phyloP scores from a whole-genome alignment of 2,113 vertebrate species.

The Otocyon megalotis region DNA sequence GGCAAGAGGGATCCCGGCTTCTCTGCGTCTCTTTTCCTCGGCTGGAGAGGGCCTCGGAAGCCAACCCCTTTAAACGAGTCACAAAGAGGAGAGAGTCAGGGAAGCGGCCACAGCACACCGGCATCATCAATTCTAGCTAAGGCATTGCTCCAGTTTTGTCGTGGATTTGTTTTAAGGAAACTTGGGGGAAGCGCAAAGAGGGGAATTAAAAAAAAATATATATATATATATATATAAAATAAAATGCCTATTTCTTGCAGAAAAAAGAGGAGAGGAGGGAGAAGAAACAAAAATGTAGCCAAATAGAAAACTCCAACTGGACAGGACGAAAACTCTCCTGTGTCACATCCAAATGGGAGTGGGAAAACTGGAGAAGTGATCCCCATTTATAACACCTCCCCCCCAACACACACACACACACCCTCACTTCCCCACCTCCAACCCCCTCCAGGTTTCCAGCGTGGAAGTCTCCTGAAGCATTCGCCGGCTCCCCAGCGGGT shows the following conservation, averaged over 20 bases:
- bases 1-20: slow-evolving; percentile 31
- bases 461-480: not conserved
- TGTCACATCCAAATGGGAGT: not conserved
- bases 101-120: not conserved
- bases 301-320: not conserved
- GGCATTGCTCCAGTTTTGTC: not conserved
- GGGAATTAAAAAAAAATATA: not conserved
- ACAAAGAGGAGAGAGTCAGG: slow-evolving; percentile 79
- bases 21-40: not conserved
- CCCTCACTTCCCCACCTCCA: not conserved
- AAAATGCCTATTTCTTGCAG: slow-evolving; percentile 6
- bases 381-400: no score
- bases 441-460: not conserved
- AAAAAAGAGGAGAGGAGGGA: not conserved
- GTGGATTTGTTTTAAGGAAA: slow-evolving; percentile 36
- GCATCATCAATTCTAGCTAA: slow-evolving; percentile 33
- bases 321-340: not conserved
- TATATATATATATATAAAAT: not conserved
- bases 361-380: not conserved
- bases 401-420: no score
- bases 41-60: slow-evolving; percentile 75
- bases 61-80: slow-evolving; percentile 80
- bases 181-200: not conserved
- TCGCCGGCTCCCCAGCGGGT: not conserved
- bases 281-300: not conserved